A percentile compares a stretch with the other conserved stretches of the same genome.
These are phyloP conservation scores for Axea sp. DNA, from an alignment of 2,888 invertebrate species.

Conservation along the genomic window DNA sequence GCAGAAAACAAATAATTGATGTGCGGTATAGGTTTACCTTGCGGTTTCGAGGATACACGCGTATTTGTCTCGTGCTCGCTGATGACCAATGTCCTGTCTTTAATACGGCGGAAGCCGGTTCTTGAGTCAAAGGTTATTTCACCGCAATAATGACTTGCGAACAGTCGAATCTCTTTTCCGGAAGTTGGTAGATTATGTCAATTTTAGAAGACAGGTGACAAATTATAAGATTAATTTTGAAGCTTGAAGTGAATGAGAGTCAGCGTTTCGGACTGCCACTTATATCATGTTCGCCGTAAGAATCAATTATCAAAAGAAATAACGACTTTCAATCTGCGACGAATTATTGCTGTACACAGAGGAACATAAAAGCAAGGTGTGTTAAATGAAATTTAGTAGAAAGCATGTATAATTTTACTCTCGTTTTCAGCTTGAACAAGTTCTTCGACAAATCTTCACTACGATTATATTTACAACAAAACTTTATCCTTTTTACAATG, in stretches of 20 bases:
- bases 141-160: constrained; percentile 13
- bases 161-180: constrained; percentile 20
- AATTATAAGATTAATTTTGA: constrained; percentile 19
- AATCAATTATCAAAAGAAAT: too few species aligned
- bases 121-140: constrained; percentile 36
- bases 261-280: too few species aligned
- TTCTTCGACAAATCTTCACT: too few species aligned
- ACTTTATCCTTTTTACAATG: too few species aligned
- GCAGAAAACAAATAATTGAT: constrained; percentile 73
- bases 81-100: constrained; percentile 59
- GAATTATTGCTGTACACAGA: too few species aligned
- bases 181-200: constrained; percentile 33
- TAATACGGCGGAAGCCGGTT: constrained; percentile 53
- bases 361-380: too few species aligned
- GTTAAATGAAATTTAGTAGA: too few species aligned
- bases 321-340: too few species aligned
- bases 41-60: constrained; percentile 73
- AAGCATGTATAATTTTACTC: too few species aligned
- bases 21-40: constrained; percentile 70
- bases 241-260: constrained; percentile 1
- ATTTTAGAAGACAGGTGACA: constrained; percentile 42
- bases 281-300: too few species aligned
- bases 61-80: constrained; percentile 63
- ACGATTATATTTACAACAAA: too few species aligned
- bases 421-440: too few species aligned